Conservation (phyloP, 2,113 vertebrate species). For the Passerina amoena region DNA sequence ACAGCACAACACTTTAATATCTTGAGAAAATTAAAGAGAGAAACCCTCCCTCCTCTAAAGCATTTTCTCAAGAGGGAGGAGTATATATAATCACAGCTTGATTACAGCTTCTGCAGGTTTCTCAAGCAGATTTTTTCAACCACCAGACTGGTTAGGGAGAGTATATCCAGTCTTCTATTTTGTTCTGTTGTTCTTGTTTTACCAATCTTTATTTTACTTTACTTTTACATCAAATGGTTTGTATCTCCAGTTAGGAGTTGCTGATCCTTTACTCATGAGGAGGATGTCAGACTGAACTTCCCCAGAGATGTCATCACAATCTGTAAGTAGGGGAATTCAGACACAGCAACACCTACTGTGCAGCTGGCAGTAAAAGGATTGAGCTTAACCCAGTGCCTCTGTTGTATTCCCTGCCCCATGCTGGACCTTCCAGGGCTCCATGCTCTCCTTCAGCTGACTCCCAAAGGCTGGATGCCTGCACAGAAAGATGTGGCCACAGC, state of each 20-base stretch:
- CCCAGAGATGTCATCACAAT: not conserved
- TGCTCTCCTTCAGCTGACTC: not conserved
- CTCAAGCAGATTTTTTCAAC: not conserved
- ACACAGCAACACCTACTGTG: accelerated
- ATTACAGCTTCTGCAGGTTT: not conserved
- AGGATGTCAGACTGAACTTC: not conserved
- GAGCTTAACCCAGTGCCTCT: not conserved
- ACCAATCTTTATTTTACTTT: not conserved
- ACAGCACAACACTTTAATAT: not conserved
- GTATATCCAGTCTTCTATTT: not conserved
- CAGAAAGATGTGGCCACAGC: not conserved
- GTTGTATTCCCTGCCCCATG: not conserved
- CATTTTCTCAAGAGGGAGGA: not conserved
- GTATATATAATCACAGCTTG: not conserved
- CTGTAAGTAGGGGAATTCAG: not conserved
- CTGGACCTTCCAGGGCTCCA: not conserved
- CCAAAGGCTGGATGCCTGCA: accelerated
- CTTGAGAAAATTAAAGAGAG: not conserved
- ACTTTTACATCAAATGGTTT: not conserved
- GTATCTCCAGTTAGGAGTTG: not conserved
- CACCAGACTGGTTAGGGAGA: not conserved
- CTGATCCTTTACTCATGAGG: not conserved
- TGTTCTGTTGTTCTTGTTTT: not conserved
- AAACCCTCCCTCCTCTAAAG: not conserved
- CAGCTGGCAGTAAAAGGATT: not conserved